These are phyloP conservation scores for Caenorhabditis virilis DNA, from an alignment of 2,888 invertebrate genomes.

Conservation along the genomic window DNA sequence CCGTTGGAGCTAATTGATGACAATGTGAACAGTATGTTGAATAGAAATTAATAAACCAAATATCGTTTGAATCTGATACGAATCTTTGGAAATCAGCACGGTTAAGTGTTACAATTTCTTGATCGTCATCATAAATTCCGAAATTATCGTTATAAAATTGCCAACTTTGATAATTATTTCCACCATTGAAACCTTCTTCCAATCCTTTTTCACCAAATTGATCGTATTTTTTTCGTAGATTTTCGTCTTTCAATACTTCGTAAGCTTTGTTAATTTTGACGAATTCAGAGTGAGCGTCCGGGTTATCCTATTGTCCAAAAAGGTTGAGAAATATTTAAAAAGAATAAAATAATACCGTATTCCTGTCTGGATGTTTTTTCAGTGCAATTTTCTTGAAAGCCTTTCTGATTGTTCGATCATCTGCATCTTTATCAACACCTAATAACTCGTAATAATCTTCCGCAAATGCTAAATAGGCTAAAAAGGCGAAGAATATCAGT, in stretches of 20 bases:
- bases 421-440: slow-evolving; percentile 76
- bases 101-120: slow-evolving; percentile 80
- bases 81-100: slow-evolving; percentile 76
- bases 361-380: slow-evolving; percentile 80
- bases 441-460: slow-evolving; percentile 77
- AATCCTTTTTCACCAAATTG: slow-evolving; percentile 77
- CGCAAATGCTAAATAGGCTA: slow-evolving; percentile 5
- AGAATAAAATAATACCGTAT: slow-evolving; percentile 67
- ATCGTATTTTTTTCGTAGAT: slow-evolving; percentile 71
- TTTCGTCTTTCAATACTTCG: slow-evolving; percentile 84
- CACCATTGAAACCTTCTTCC: slow-evolving; percentile 73
- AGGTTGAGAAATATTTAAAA: neutral
- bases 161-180: slow-evolving; percentile 80
- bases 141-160: slow-evolving; percentile 81
- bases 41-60: slow-evolving; percentile 87
- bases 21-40: slow-evolving; percentile 86
- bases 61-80: slow-evolving; percentile 73
- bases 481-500: slow-evolving; percentile 2
- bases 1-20: slow-evolving; percentile 79
- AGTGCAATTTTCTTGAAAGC: slow-evolving; percentile 82
- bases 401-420: slow-evolving; percentile 77
- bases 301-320: slow-evolving; percentile 75
- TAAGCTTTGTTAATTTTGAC: slow-evolving; percentile 82
- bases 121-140: slow-evolving; percentile 86
- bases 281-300: slow-evolving; percentile 79